Conservation (phyloP, 1,140 invertebrate genomes). For the Anoplophora glabripennis region DNA sequence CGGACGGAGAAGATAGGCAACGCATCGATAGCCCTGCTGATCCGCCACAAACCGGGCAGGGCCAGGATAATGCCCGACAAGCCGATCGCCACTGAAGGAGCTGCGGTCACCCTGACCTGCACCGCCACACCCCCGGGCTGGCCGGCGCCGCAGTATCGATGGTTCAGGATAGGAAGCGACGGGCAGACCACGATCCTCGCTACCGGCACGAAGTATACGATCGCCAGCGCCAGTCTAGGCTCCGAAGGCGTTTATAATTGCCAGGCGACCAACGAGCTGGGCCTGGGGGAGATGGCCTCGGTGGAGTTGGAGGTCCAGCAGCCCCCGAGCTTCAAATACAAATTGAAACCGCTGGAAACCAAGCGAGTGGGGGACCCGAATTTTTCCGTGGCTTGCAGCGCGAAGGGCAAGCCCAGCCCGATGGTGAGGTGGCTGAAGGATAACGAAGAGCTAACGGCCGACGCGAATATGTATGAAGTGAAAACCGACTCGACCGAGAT, state of each 20-base stretch:
- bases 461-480: constrained; percentile 75
- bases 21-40: constrained; percentile 73
- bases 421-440: constrained; percentile 84
- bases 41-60: constrained; percentile 84
- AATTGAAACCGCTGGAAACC: constrained; percentile 79
- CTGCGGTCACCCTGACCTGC: constrained; percentile 80
- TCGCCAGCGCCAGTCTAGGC: constrained; percentile 74
- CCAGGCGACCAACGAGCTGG: constrained; percentile 84
- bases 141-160: constrained; percentile 82
- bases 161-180: constrained; percentile 73
- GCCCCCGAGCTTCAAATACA: constrained; percentile 76
- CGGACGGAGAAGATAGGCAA: constrained; percentile 67
- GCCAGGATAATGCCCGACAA: constrained; percentile 78
- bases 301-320: constrained; percentile 83
- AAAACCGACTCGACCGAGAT: constrained; percentile 72
- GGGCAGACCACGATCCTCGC: constrained; percentile 62
- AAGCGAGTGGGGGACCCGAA: constrained; percentile 76
- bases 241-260: constrained; percentile 88
- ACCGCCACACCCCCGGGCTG: constrained; percentile 83
- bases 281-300: constrained; percentile 76
- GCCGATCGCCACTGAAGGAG: constrained; percentile 80
- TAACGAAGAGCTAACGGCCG: constrained; percentile 70
- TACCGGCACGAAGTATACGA: constrained; percentile 79
- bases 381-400: constrained; percentile 78
- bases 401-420: constrained; percentile 83